Evolutionary conservation across 1,140 invertebrate genomes (phyloP).

Genomic region (Centruroides vittatus): DNA sequence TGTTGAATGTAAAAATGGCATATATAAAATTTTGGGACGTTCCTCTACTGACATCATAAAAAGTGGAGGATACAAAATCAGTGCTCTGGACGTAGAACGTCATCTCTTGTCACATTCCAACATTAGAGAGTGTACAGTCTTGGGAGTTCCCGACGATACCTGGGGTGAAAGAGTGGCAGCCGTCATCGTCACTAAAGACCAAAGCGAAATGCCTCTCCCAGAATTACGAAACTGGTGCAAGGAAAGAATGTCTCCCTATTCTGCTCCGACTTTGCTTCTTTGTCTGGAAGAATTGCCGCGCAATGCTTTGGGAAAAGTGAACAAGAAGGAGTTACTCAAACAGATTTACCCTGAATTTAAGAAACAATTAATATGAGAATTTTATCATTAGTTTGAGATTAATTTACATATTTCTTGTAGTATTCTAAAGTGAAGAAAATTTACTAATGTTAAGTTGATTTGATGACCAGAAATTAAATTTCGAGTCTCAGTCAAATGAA

Average conservation of each 20-base stretch:
- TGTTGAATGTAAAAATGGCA: no score
- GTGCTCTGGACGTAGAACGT: slow-evolving; percentile 71
- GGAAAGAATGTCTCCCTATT: slow-evolving; percentile 41
- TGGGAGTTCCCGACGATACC: slow-evolving; percentile 57
- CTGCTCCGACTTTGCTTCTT: slow-evolving; percentile 44
- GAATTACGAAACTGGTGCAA: slow-evolving; percentile 43
- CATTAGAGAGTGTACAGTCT: slow-evolving; percentile 59
- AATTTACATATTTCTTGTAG: no score
- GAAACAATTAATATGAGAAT: no score
- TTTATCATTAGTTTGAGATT: no score
- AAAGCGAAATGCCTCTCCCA: slow-evolving; percentile 36
- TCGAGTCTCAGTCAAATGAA: no score
- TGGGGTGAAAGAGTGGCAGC: slow-evolving; percentile 66
- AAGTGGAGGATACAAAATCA: slow-evolving; percentile 72
- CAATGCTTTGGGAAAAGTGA: slow-evolving; percentile 63
- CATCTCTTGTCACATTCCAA: slow-evolving; percentile 55
- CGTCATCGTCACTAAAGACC: slow-evolving; percentile 45
- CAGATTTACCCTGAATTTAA: slow-evolving; percentile 15
- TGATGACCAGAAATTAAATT: no score
- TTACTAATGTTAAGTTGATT: no score
- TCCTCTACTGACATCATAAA: slow-evolving; percentile 80
- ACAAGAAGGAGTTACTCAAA: slow-evolving; percentile 48
- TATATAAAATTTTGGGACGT: slow-evolving; percentile 51
- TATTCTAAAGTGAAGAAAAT: no score
- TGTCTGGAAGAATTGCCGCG: slow-evolving; percentile 43